These are phyloP conservation scores for Galagoides demidoff DNA, from an alignment of 2,797 vertebrate genomes.

Conservation along the genomic window DNA sequence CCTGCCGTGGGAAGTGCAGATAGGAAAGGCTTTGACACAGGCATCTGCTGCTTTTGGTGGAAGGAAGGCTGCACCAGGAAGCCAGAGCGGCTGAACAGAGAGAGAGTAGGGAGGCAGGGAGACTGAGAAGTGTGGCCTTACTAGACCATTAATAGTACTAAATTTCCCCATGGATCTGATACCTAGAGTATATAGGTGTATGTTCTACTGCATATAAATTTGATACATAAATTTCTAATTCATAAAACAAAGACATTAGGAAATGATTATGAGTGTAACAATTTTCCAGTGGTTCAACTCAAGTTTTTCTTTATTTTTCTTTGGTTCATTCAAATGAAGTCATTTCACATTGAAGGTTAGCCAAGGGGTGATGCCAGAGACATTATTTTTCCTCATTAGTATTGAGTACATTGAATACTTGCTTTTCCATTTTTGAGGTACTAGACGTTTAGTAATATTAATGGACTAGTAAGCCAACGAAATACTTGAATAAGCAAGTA, in stretches of 20 bases:
- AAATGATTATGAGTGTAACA: not conserved
- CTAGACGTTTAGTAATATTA: too few relatives aligned
- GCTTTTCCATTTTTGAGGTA: too few relatives aligned
- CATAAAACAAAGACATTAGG: not conserved
- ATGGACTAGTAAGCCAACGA: too few relatives aligned
- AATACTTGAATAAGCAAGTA: not conserved
- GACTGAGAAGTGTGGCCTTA: not conserved
- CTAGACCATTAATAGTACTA: not conserved
- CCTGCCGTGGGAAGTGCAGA: not conserved
- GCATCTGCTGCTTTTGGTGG: not conserved
- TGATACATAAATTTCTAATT: not conserved
- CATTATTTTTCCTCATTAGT: not conserved
- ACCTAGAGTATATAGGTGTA: not conserved
- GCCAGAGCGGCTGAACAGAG: not conserved
- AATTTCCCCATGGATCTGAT: not conserved
- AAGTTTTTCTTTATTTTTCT: not conserved
- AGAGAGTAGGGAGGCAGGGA: not conserved
- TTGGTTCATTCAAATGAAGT: not conserved
- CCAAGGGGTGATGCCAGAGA: not conserved
- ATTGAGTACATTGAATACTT: too few relatives aligned
- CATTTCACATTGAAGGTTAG: not conserved
- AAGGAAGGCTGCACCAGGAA: not conserved
- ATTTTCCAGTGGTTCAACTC: not conserved
- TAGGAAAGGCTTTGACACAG: not conserved
- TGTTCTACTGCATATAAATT: not conserved